Percentiles rank a stretch among this genome's conserved stretches.
Conservation (phyloP, 2,113 vertebrate genomes). For the Pseudorectes ferrugineus region DNA sequence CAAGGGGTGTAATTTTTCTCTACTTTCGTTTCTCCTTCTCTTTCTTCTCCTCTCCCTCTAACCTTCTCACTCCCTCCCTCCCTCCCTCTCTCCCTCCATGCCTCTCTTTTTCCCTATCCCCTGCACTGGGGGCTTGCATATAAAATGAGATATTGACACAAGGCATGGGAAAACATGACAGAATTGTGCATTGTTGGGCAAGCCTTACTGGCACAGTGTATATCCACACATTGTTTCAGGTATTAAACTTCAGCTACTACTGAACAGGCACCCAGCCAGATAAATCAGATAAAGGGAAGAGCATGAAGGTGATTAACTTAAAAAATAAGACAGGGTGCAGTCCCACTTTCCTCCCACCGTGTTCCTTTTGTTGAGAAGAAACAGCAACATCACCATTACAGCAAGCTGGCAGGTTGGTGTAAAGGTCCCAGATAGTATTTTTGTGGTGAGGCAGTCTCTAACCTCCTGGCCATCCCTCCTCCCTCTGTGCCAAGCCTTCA, state of each 20-base stretch:
- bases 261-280: conserved; percentile 2
- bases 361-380: background rate
- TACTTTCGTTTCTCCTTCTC: background rate
- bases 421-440: conserved; percentile 56
- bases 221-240: background rate
- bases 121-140: background rate
- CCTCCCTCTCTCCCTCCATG: background rate
- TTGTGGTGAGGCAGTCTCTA: conserved; percentile 27
- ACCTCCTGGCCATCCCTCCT: background rate
- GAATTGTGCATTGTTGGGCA: background rate
- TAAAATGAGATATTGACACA: background rate
- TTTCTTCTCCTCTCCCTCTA: background rate
- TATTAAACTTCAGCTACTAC: conserved; percentile 10
- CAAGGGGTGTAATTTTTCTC: background rate
- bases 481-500: background rate
- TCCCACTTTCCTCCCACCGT: background rate
- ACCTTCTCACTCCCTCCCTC: background rate
- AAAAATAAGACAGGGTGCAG: background rate
- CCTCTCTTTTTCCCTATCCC: background rate
- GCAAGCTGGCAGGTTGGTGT: conserved; percentile 23
- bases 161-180: conserved; percentile 16
- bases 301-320: background rate
- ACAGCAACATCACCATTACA: background rate
- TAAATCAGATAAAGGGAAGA: conserved; percentile 10
- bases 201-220: background rate